phyloP scores from a whole-genome alignment of 37 sponge, comb jelly and placozoan genomes.

The Dysidea cf. avara region DNA sequence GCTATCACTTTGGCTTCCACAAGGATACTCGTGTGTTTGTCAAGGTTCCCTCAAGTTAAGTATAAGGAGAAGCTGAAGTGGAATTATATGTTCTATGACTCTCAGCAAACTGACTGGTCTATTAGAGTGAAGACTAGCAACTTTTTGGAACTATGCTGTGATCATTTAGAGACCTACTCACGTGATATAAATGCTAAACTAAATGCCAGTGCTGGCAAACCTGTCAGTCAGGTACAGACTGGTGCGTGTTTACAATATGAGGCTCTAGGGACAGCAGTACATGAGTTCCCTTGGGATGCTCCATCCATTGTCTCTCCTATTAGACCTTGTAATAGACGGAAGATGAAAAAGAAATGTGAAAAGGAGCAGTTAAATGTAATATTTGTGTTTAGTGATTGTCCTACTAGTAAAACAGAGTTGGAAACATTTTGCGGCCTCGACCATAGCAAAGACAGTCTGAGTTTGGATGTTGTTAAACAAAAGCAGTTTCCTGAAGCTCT shows the following conservation, averaged over 20 bases:
- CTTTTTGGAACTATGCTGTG: conserved; percentile 31
- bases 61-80: conserved; percentile 26
- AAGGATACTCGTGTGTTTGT: conserved; percentile 21
- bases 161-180: conserved; percentile 26
- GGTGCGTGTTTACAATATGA: conserved; percentile 8
- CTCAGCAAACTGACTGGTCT: neutral
- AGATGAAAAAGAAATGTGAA: neutral
- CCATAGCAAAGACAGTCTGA: neutral
- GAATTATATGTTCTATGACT: conserved; percentile 44
- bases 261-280: conserved; percentile 36
- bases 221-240: neutral
- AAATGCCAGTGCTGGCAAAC: neutral
- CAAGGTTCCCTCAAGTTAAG: conserved; percentile 29
- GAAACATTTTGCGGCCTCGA: conserved; percentile 3
- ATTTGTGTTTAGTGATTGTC: conserved; percentile 30
- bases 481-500: conserved; percentile 29
- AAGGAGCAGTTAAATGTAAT: conserved; percentile 5
- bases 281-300: conserved; percentile 61
- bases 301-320: conserved; percentile 50
- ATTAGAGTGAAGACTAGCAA: neutral
- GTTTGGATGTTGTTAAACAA: neutral
- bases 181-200: neutral
- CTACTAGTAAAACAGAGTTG: conserved; percentile 17
- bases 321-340: neutral
- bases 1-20: conserved; percentile 30